A percentile compares a stretch with the other conserved stretches of the same genome.
Conservation (phyloP, 2,797 vertebrate species). For the Garrulus glandarius region DNA sequence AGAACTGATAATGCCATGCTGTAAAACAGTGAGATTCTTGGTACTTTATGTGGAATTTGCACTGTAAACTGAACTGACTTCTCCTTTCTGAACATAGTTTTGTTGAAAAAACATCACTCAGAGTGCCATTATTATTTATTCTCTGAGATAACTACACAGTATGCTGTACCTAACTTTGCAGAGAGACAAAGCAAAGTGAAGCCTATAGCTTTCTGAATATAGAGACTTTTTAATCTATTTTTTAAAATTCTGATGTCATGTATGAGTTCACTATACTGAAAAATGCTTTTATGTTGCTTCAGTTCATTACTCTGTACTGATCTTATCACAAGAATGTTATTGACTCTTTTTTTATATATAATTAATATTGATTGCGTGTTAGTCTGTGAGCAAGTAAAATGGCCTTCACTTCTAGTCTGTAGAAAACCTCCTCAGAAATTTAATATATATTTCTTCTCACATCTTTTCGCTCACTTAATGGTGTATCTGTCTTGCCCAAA, state of each 20-base stretch:
- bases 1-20: background rate
- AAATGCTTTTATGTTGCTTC: background rate
- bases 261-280: background rate
- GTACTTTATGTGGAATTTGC: background rate
- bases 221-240: background rate
- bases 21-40: background rate
- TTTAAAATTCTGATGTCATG: background rate
- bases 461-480: background rate
- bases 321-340: background rate
- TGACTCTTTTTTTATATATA: background rate
- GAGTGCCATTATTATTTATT: background rate
- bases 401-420: background rate
- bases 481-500: background rate
- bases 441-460: background rate
- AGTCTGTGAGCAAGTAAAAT: background rate
- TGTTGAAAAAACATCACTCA: background rate
- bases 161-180: background rate
- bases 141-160: background rate
- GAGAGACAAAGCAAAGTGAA: background rate
- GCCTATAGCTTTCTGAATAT: background rate
- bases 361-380: constrained; percentile 3
- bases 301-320: background rate
- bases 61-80: background rate
- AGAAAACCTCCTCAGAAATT: constrained; percentile 16
- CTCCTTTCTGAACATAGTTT: background rate